Base-by-base conservation (phyloP, 2,113 vertebrate species). In the Proteles cristata region DNA sequence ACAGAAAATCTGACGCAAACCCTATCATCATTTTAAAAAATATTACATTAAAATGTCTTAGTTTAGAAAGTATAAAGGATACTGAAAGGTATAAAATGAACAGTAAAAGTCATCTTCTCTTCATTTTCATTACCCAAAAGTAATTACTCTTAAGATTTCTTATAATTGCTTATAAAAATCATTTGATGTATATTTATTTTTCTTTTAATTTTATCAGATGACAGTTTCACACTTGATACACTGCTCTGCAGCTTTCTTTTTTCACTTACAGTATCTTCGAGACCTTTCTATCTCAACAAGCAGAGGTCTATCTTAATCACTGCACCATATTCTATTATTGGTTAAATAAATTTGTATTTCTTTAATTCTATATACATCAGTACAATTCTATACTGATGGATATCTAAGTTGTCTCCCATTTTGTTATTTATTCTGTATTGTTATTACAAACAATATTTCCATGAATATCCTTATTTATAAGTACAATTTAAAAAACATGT, bases 401-500 rank as follows among this genome's bases (percentile, higher is more conserved):
- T 71, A 94, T 45, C 43, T 79, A 90, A 81, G 50, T 43, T 63
- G 90, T 55, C 61, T 84, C 31, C 19, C 55, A 0, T 83, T 88
- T 58, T 58, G 2, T 11, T 92, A 61, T 81, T 93, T 87, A 77
- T 79, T 96, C 92, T 93, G 39, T 21, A 90, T 94, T 92, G 53
- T 33, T 69, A 80, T 11, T 82, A 5, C 12, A 96, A 96, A 43
- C 3, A 92, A 39, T 79, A 55, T 4, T 82, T 76, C 15, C n/a
- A 1, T 50, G 50, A 80, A 71, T 25, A 93, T 23, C 21, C 58
- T 61, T 21, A 61, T 61, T 61, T 61, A 61, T 61, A 61, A 61
- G 58, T 61, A 61, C 21, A 61, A 61, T 61, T 61, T 61, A 61
- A n/a, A 71, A 90, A 85, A 31, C 10, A 43, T 50, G 45, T 31